A percentile compares a stretch with the other conserved stretches of the same genome.
phyloP scores from a whole-genome alignment of 92 coral and sea anemone genomes.

The Porites evermanni region DNA sequence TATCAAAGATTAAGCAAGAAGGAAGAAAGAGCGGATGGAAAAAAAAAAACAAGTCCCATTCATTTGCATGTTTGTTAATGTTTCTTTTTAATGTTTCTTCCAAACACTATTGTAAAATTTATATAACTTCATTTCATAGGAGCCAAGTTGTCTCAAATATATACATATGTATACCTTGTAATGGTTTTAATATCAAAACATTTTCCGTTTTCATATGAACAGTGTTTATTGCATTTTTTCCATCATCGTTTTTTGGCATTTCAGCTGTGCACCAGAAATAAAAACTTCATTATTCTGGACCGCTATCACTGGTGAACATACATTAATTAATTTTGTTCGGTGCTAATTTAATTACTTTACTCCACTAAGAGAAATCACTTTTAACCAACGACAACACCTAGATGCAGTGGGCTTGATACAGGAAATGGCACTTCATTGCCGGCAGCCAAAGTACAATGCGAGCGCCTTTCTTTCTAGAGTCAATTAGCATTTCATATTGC shows the following conservation, averaged over 20 bases:
- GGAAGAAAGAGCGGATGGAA: no score
- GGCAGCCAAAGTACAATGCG: conserved; percentile 21
- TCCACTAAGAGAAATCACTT: conserved; percentile 26
- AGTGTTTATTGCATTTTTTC: no score
- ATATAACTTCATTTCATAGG: background rate
- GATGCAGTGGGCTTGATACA: conserved; percentile 14
- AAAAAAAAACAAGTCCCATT: no score
- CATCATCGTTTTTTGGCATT: background rate
- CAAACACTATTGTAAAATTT: background rate
- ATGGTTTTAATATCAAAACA: no score
- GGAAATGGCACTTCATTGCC: conserved; percentile 19
- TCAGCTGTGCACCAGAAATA: conserved; percentile 1
- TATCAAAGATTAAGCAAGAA: no score
- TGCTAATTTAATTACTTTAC: conserved; percentile 41
- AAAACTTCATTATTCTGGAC: conserved; percentile 5
- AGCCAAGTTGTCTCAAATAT: background rate
- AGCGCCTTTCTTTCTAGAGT: conserved; percentile 16
- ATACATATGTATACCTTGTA: background rate
- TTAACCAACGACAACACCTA: conserved; percentile 17
- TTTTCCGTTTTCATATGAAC: no score
- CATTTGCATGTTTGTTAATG: background rate
- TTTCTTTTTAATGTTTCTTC: background rate
- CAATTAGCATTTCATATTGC: conserved; percentile 41
- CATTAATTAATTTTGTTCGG: conserved; percentile 27
- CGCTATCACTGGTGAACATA: conserved; percentile 24